Evolutionary conservation across 2,113 vertebrate species (phyloP).

Genomic region (Neofelis nebulosa): DNA sequence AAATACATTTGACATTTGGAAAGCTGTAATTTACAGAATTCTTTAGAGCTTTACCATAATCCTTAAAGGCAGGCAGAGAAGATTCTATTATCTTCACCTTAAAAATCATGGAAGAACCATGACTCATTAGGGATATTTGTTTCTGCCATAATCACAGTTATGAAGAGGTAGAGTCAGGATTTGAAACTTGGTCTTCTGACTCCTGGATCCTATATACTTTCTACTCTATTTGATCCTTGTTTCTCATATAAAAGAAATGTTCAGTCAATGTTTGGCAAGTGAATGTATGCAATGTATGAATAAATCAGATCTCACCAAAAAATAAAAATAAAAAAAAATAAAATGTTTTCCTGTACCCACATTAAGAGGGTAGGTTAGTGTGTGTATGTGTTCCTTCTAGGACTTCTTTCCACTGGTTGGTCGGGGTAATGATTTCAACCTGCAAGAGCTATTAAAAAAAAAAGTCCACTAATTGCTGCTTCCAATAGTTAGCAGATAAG

Average conservation of each 20-base stretch:
- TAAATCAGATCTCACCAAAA: constrained; percentile 6
- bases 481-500: not conserved
- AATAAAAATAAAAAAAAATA: not conserved
- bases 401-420: not conserved
- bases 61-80: not conserved
- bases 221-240: not conserved
- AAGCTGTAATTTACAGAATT: not conserved
- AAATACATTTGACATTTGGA: not conserved
- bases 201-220: not conserved
- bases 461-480: not conserved
- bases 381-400: too few species aligned
- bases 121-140: not conserved
- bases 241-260: not conserved
- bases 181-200: not conserved
- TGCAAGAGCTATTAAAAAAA: not conserved
- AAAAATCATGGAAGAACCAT: not conserved
- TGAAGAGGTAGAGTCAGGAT: not conserved
- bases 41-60: not conserved
- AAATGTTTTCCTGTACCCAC: not conserved
- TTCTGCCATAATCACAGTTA: not conserved
- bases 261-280: constrained; percentile 17
- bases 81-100: constrained; percentile 13
- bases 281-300: not conserved
- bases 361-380: not conserved
- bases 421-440: not conserved